Base-by-base conservation (phyloP, 2,888 invertebrate species). In the Lomographa bimaculata region DNA sequence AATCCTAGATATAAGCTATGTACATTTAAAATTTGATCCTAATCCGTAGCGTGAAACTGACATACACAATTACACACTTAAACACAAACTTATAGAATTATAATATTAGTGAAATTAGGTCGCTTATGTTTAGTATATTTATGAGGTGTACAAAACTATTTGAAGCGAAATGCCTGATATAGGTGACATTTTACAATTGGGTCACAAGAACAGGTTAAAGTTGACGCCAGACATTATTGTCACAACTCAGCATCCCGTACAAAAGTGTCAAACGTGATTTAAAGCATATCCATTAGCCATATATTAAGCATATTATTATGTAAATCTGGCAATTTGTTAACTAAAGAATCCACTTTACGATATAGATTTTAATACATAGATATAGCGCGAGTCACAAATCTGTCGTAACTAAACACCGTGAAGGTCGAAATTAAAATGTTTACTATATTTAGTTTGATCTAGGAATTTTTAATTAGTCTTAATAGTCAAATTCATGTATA, bases 261-360 rank as follows among this genome's bases (percentile, higher is more conserved):
- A 37, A 25, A 19, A 24, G 35, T 23, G 38, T 20, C 24, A 5
- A n/a, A 5, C 7, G 14, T 40, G 39, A 45, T 47, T 42, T 35
- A 42, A 21, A 12, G 6, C 12, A 4, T 7, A 21, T 43, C 35
- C 42, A 47, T 45, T 51, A 42, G 23, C 33, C 24, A 39, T 39
- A 29, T 40, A 39, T 45, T 28, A 39, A 38, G 34, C 43, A 43
- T 30, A 38, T 43, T 34, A 47, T 36, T 47, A 50, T 47, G 45
- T 38, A 44, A 51, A 51, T 54, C 26, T 8, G 19, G 23, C 32
- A 27, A 46, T 49, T 46, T 41, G 51, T 47, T 43, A 42, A 26
- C 42, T 39, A 26, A 38, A 38, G 37, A 39, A 48, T 49, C 43
- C 25, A 41, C 25, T 42, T 45, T 40, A 46, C 42, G 33, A 43